Base-by-base conservation (phyloP, 2,797 vertebrate genomes). In the Parauchenoglanis punctatus region DNA sequence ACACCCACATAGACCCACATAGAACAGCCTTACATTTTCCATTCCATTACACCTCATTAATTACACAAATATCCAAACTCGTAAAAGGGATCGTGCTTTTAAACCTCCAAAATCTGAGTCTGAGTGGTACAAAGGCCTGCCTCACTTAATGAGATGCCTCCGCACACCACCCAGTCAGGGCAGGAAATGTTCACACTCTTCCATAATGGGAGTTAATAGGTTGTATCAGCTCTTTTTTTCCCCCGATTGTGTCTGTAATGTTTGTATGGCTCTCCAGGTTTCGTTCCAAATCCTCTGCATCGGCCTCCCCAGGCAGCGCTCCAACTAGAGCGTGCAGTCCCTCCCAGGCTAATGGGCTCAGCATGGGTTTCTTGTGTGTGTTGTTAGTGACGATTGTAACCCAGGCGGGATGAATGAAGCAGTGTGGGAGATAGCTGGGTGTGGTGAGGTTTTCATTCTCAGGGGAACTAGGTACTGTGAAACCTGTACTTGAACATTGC, bases 311-410 rank as follows among this genome's bases (percentile, higher is more conserved):
- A 87, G 90, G 90, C 90, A 76, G 82, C 63, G 78, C 87, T 90
- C 90, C 90, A 91, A 90, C 90, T 89, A 81, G 89, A 89, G 87
- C 87, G 76, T 88, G 70, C 85, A 65, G 87, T 89, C 90, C 88
- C 91, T 88, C 68, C 85, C 81, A 86, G 91, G 87, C 89, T 88
- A 88, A 88, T 91, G 87, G 89, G 90, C 89, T 90, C 89, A 89
- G 89, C 90, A 87, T 85, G 88, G 90, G 86, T 70, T 88, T 65
- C 67, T 86, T 87, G 89, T 87, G 83, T 87, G 89, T 87, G 81
- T 90, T 90, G 89, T 91, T 91, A 90, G 89, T 85, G 85, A 86
- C 83, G 86, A 86, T 84, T 88, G 91, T 90, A 89, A 86, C 85
- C 84, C 87, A 85, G 84, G 61, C 86, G 15, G 44, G 88, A 88